These are phyloP conservation scores for Ceratosolen fusciceps DNA, from an alignment of 1,140 invertebrate species.

Conservation along the genomic window DNA sequence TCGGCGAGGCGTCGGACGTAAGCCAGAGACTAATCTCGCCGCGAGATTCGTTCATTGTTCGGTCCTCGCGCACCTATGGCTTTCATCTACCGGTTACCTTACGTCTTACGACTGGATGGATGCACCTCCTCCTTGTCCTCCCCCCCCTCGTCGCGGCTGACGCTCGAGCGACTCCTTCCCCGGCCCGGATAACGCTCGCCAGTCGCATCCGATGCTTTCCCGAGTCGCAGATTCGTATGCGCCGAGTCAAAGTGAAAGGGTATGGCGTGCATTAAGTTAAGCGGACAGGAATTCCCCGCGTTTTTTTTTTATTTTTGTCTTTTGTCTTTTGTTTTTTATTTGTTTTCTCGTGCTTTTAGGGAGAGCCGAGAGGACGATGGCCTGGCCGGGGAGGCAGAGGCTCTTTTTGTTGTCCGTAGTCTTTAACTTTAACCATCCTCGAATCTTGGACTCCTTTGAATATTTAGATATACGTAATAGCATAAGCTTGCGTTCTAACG, in stretches of 20 bases:
- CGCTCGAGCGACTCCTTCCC: neutral
- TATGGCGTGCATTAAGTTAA: neutral
- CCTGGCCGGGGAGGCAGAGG: neutral
- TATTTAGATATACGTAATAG: neutral
- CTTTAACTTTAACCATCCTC: neutral
- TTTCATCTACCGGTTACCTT: neutral
- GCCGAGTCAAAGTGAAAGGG: slow-evolving; percentile 25
- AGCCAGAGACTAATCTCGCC: slow-evolving; percentile 25
- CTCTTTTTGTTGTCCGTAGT: neutral
- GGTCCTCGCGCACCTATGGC: neutral
- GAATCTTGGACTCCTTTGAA: neutral
- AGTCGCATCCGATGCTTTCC: neutral
- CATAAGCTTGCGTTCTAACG: neutral
- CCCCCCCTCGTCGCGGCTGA: neutral
- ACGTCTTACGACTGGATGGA: neutral
- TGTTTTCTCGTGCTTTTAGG: neutral
- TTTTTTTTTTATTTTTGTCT: neutral
- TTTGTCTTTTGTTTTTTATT: too few relatives aligned
- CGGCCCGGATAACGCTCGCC: neutral
- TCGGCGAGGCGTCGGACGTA: neutral
- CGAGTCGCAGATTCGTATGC: neutral
- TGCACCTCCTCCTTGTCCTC: neutral
- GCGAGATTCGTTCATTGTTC: neutral
- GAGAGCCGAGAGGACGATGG: neutral
- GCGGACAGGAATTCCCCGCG: neutral